Evolutionary conservation across 2,113 vertebrate genomes (phyloP).

Genomic region (Oryctolagus cuniculus): DNA sequence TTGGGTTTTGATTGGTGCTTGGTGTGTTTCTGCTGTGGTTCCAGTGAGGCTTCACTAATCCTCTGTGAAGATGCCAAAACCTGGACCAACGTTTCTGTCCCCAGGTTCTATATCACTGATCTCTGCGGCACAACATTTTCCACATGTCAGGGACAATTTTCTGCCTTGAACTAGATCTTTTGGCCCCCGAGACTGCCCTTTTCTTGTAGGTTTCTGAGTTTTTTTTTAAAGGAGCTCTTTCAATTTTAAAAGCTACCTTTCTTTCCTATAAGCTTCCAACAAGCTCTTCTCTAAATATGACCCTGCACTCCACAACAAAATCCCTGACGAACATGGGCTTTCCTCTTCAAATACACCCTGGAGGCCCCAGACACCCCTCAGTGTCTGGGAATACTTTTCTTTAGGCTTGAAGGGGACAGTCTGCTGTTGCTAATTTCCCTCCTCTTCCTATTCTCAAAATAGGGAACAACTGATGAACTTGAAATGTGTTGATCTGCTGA

Average conservation of each 20-base stretch:
- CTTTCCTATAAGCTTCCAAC: not conserved
- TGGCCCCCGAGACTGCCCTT: not conserved
- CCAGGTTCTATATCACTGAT: not conserved
- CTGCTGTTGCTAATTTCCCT: not conserved
- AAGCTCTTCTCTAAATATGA: not conserved
- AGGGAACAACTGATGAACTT: not conserved
- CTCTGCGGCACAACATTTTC: not conserved
- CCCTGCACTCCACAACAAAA: not conserved
- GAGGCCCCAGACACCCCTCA: not conserved
- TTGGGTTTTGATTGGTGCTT: not conserved
- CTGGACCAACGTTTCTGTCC: accelerated
- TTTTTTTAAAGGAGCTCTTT: not conserved
- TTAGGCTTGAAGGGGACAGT: not conserved
- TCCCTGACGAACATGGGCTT: not conserved
- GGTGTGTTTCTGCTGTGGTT: not conserved
- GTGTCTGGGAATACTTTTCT: not conserved
- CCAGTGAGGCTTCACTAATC: not conserved
- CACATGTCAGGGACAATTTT: no score
- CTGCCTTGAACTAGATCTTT: not conserved
- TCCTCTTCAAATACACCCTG: not conserved
- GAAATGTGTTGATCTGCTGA: conserved; percentile 42
- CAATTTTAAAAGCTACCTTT: not conserved
- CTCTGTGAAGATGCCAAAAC: not conserved
- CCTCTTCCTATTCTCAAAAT: conserved; percentile 20
- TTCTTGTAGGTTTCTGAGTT: not conserved